Conservation (phyloP, 2,113 vertebrate species). For the Eurypyga helias region DNA sequence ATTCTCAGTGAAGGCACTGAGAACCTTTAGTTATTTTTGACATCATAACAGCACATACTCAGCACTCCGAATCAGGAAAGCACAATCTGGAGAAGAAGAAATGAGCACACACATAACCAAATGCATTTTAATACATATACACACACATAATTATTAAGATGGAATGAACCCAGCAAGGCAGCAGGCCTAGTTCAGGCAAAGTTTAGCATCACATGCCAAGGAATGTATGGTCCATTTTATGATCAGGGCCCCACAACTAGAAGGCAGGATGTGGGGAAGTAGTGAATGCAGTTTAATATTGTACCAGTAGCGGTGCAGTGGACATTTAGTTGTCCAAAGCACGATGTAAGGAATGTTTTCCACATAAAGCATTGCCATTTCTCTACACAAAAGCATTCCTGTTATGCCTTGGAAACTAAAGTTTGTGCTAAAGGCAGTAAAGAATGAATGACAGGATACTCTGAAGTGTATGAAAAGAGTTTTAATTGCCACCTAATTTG, state of each 20-base stretch:
- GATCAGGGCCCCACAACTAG: background rate
- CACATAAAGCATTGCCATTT: background rate
- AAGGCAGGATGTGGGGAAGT: background rate
- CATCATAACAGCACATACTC: background rate
- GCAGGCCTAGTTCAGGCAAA: background rate
- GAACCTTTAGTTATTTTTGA: background rate
- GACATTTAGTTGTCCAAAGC: background rate
- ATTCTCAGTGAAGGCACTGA: background rate
- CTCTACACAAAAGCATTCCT: background rate
- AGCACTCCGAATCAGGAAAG: background rate
- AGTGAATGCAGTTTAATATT: background rate
- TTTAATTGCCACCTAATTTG: constrained; percentile 27
- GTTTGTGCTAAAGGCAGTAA: constrained; percentile 1
- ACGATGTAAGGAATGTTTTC: background rate
- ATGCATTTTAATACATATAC: background rate
- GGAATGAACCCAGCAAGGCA: background rate
- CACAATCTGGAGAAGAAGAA: background rate
- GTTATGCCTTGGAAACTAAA: background rate
- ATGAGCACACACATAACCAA: background rate
- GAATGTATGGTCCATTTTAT: background rate
- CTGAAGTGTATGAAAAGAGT: background rate
- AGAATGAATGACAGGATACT: background rate
- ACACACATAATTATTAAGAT: background rate
- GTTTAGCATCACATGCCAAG: background rate
- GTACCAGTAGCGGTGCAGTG: background rate